Base-by-base conservation (phyloP, 2,113 vertebrate genomes). In the Cheilinus undulatus region DNA sequence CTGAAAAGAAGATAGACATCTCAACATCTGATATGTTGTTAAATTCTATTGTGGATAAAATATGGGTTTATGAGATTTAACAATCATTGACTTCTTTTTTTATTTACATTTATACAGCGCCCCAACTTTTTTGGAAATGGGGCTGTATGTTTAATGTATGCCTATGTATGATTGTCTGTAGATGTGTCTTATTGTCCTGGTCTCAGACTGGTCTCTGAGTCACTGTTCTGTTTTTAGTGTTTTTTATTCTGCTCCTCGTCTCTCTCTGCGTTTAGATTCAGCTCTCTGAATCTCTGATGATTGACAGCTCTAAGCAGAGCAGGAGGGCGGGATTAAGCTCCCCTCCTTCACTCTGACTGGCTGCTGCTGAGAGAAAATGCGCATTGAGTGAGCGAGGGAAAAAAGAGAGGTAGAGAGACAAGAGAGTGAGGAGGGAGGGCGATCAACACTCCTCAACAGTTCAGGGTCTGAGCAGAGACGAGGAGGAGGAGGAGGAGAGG, bases 351-450 rank as follows among this genome's bases (percentile, higher is more conserved):
- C 66, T 54, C 27, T n/a, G 26, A 91, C 92, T 92, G 65, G 92
- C 80, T 65, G 84, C 76, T 69, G 56, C 59, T 42, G 50, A 82
- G 89, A 83, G 86, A 92, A 89, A 87, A 90, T 89, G 89, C 89
- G 89, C 89, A 91, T 88, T 86, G 86, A 82, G 86, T 85, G 85
- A 87, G 86, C 11, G 53, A 76, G 67, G 63, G 69, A 82, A 53
- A 36, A 71, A 32, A 62, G 52, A 78, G 78, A 70, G 71, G 59
- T 64, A 34, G 57, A 24, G 73, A 68, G 61, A 66, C 51, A 22
- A 28, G 57, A 32, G 65, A 61, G 24, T n/a, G 19, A 46, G 69
- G 15, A 17, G 20, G 40, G 24, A 42, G 23, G 64, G 75, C 6
- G 72, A 66, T 89, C 46, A 45, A 45, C 58, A 26, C 61, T 71